Evolutionary conservation across 2,888 invertebrate genomes (phyloP).

Genomic region (Lacanobia oleracea): DNA sequence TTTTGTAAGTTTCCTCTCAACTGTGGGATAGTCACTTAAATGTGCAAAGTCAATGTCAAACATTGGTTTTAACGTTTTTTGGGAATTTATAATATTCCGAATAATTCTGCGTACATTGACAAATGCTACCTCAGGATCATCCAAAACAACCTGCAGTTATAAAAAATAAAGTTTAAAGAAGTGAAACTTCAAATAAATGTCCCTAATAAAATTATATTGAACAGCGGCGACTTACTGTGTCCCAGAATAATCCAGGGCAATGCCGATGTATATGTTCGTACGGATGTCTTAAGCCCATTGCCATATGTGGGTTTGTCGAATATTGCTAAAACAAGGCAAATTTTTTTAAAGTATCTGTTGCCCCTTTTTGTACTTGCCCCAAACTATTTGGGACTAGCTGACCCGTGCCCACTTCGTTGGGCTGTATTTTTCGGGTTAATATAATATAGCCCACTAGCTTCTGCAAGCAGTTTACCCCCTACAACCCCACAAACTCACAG

Average conservation of each 20-base stretch:
- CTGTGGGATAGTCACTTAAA: conserved; percentile 72
- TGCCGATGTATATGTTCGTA: conserved; percentile 82
- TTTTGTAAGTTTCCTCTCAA: conserved; percentile 72
- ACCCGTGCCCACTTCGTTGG: too few relatives aligned
- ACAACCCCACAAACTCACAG: too few relatives aligned
- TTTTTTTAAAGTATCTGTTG: background rate
- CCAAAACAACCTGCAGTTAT: conserved; percentile 78
- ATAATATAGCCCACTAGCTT: too few relatives aligned
- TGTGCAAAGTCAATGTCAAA: conserved; percentile 83
- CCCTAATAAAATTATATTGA: background rate
- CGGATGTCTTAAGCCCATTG: conserved; percentile 76
- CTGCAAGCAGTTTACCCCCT: too few relatives aligned
- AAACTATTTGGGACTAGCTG: background rate
- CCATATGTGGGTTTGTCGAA: conserved; percentile 60
- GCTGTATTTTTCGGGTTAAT: too few relatives aligned
- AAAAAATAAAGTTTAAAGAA: background rate
- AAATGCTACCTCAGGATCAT: conserved; percentile 79
- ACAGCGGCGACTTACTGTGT: conserved; percentile 77
- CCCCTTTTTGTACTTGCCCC: background rate
- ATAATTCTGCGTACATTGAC: conserved; percentile 80
- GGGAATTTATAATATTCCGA: conserved; percentile 77
- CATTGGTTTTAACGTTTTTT: conserved; percentile 79
- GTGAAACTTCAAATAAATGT: background rate
- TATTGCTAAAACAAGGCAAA: conserved; percentile 19
- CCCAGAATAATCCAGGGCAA: conserved; percentile 83